Conservation (phyloP, 2,113 vertebrate species). For the Percina caprodes region DNA sequence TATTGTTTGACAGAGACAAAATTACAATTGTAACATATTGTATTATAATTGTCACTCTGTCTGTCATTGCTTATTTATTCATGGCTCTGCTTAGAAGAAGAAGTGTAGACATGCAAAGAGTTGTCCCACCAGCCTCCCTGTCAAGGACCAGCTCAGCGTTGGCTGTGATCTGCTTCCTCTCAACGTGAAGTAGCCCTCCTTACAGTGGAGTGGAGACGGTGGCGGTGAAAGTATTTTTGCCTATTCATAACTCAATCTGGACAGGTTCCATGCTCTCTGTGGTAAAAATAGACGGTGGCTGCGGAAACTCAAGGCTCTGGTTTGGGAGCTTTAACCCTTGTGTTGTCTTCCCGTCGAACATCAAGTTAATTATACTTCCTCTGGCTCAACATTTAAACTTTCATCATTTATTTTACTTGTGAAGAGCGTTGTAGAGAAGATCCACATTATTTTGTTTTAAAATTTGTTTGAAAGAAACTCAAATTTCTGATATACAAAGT, state of each 20-base stretch:
- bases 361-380: too few species aligned
- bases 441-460: too few species aligned
- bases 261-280: not conserved
- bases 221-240: not conserved
- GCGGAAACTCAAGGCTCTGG: not conserved
- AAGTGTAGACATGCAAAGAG: constrained; percentile 9
- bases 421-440: too few species aligned
- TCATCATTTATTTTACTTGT: too few species aligned
- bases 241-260: constrained; percentile 31
- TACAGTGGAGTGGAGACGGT: not conserved
- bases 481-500: too few species aligned
- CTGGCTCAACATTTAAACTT: too few species aligned
- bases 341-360: too few species aligned
- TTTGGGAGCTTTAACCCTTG: too few species aligned
- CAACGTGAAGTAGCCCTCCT: constrained; percentile 15
- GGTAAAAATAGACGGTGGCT: too few species aligned
- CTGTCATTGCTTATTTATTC: constrained; percentile 26
- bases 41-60: not conserved
- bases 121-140: not conserved
- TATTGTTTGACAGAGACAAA: not conserved
- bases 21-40: not conserved
- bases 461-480: too few species aligned
- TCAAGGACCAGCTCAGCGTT: not conserved
- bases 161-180: constrained; percentile 33
- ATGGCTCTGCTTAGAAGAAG: constrained; percentile 40